A percentile compares a stretch with the other conserved stretches of the same genome.
phyloP scores from a whole-genome alignment of 2,113 vertebrate species.

The Chaenogobius annularis region DNA sequence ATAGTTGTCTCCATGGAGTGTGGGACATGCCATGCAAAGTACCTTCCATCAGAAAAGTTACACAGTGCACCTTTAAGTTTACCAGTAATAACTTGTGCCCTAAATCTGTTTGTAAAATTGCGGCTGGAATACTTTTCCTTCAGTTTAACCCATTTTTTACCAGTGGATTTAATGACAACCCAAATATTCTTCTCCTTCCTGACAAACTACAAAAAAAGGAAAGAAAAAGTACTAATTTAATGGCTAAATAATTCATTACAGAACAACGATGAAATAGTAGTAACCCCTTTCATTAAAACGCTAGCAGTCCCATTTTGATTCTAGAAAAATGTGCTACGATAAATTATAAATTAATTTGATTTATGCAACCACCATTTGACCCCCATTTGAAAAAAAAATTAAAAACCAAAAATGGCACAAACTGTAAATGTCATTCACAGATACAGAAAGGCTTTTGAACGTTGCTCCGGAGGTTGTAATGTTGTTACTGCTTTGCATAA shows the following conservation, averaged over 20 bases:
- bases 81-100: not conserved
- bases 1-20: too few species aligned
- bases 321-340: not conserved
- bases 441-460: not conserved
- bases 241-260: too few species aligned
- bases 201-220: too few species aligned
- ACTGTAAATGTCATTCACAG: not conserved
- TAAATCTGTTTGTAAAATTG: not conserved
- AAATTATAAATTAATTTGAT: not conserved
- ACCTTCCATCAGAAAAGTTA: not conserved
- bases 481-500: slow-evolving; percentile 23
- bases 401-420: not conserved
- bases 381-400: not conserved
- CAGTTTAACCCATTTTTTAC: not conserved
- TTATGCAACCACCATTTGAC: not conserved
- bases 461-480: slow-evolving; percentile 2
- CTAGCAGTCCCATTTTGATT: too few species aligned
- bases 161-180: too few species aligned
- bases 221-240: too few species aligned
- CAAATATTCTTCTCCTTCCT: too few species aligned
- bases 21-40: too few species aligned
- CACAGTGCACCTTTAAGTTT: not conserved
- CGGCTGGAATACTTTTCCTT: not conserved
- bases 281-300: too few species aligned
- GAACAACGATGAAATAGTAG: too few species aligned